Conservation (phyloP, 2,888 invertebrate species). For the Odontomyia ornata region DNA sequence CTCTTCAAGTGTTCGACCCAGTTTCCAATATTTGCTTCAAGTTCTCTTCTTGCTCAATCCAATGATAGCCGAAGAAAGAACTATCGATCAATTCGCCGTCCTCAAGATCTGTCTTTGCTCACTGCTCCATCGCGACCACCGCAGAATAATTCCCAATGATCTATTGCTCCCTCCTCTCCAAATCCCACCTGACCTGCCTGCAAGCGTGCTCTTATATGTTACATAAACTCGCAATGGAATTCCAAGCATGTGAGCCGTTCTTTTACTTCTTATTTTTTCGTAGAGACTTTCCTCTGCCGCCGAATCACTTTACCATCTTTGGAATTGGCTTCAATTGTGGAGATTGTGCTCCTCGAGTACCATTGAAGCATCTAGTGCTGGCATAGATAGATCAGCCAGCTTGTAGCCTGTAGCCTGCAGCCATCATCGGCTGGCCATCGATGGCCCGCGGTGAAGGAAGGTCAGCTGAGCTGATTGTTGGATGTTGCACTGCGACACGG, state of each 20-base stretch:
- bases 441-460: conserved; percentile 43
- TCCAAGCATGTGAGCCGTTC: conserved; percentile 13
- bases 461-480: conserved; percentile 26
- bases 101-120: not conserved
- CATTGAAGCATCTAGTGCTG: not conserved
- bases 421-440: not conserved
- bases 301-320: conserved; percentile 1
- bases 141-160: not conserved
- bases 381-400: not conserved
- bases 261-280: not conserved
- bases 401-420: not conserved
- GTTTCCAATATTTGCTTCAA: no score
- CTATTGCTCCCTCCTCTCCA: not conserved
- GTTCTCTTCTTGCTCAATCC: no score
- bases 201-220: not conserved
- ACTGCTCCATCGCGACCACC: not conserved
- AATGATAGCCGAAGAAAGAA: not conserved
- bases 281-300: no score
- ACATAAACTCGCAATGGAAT: conserved; percentile 35
- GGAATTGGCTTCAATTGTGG: not conserved
- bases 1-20: no score
- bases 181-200: not conserved
- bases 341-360: not conserved
- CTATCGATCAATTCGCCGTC: not conserved
- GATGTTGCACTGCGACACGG: no score